Percentiles rank a stretch among this genome's conserved stretches.
phyloP scores from a whole-genome alignment of 1,140 invertebrate genomes.

The Sesamia nonagrioides region DNA sequence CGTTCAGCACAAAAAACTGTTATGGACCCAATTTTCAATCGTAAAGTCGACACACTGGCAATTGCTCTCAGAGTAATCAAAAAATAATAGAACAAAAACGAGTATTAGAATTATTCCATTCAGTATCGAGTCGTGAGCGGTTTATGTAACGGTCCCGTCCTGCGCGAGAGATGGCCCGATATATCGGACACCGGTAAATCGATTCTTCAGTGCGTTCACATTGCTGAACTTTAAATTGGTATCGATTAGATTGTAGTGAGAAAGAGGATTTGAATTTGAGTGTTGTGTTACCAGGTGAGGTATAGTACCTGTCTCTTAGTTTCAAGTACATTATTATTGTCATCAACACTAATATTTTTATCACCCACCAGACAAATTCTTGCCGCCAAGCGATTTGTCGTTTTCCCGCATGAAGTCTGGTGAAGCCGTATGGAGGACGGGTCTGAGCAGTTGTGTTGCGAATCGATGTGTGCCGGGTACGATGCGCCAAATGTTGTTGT shows the following conservation, averaged over 20 bases:
- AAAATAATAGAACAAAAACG: slow-evolving; percentile 30
- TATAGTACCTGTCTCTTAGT: background rate
- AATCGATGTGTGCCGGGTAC: too few relatives aligned
- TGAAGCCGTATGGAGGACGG: too few relatives aligned
- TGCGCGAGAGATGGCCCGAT: slow-evolving; percentile 48
- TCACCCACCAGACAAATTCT: too few relatives aligned
- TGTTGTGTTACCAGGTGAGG: background rate
- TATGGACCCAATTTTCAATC: background rate
- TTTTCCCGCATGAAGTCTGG: too few relatives aligned
- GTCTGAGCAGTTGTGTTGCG: too few relatives aligned
- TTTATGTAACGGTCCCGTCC: slow-evolving; percentile 58
- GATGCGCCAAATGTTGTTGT: too few relatives aligned
- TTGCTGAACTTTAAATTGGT: slow-evolving; percentile 30
- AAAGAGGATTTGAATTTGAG: background rate
- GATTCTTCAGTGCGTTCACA: slow-evolving; percentile 18
- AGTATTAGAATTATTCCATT: slow-evolving; percentile 40
- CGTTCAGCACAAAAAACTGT: too few relatives aligned
- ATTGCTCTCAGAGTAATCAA: slow-evolving; percentile 11
- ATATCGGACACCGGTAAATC: slow-evolving; percentile 40
- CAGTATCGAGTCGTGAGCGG: slow-evolving; percentile 46
- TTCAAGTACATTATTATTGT: too few relatives aligned
- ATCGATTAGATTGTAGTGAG: slow-evolving; percentile 16
- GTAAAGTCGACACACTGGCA: background rate
- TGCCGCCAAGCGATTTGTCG: too few relatives aligned
- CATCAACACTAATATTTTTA: too few relatives aligned